These are phyloP conservation scores for Drosophila imparisetae DNA, from an alignment of 2,888 invertebrate species.

Conservation along the genomic window DNA sequence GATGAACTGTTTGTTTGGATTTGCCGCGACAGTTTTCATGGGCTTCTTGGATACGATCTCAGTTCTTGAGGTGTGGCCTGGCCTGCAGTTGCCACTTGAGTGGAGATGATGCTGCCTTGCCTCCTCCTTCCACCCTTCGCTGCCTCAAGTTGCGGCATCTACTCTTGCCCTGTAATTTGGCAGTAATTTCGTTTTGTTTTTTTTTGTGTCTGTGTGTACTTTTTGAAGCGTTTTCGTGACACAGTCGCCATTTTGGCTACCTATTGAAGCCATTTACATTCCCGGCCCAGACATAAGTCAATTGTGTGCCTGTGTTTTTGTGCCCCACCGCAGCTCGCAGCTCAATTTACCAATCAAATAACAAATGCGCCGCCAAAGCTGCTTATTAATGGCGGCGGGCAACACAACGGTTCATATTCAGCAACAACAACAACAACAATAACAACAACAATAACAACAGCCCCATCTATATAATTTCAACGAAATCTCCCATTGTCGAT, in stretches of 20 bases:
- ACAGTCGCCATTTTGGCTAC: conserved; percentile 73
- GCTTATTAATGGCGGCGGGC: conserved; percentile 78
- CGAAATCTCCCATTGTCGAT: conserved; percentile 79
- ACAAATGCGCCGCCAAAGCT: conserved; percentile 76
- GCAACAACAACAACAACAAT: not conserved
- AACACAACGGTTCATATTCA: conserved; percentile 41
- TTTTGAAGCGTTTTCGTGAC: conserved; percentile 47
- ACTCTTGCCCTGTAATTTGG: conserved; percentile 64
- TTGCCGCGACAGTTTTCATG: conserved; percentile 77
- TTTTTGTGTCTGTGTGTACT: conserved; percentile 6
- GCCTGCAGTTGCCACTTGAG: conserved; percentile 18
- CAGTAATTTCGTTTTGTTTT: conserved; percentile 19
- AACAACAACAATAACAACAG: not conserved
- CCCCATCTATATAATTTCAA: conserved; percentile 65
- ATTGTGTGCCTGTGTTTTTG: conserved; percentile 37
- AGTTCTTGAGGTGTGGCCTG: conserved; percentile 50
- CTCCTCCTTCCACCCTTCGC: too few species aligned
- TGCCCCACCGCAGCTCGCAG: conserved; percentile 44
- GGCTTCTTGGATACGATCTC: conserved; percentile 24
- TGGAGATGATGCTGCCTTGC: conserved; percentile 4
- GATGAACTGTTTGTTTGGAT: conserved; percentile 81
- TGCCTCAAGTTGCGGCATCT: conserved; percentile 12
- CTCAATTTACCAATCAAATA: conserved; percentile 83
- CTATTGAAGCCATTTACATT: conserved; percentile 77
- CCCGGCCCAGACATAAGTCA: conserved; percentile 34